Conservation (phyloP, 2,113 vertebrate species). For the Hyla sarda region DNA sequence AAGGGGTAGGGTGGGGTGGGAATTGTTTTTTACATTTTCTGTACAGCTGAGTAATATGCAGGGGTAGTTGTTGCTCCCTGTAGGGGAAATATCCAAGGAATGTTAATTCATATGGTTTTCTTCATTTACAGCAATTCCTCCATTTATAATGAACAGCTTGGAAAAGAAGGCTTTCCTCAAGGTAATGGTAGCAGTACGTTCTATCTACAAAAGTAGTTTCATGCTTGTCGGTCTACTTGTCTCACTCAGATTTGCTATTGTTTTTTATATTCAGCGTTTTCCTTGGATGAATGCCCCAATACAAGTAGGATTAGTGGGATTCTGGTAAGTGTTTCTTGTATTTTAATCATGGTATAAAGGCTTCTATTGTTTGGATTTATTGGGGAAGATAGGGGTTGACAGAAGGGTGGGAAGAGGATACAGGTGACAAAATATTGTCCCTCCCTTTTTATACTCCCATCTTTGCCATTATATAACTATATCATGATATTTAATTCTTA, state of each 20-base stretch:
- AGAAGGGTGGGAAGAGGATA: not conserved
- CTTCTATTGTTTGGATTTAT: not conserved
- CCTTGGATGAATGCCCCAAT: slow-evolving; percentile 99
- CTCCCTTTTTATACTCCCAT: too few relatives aligned
- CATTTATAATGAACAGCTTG: slow-evolving; percentile 95
- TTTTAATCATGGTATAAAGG: not conserved
- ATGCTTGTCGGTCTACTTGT: not conserved
- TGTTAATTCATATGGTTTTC: not conserved
- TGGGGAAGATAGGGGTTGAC: not conserved
- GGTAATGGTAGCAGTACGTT: slow-evolving; percentile 71
- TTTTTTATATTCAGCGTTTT: slow-evolving; percentile 76
- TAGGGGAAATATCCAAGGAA: not conserved
- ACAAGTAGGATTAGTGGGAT: slow-evolving; percentile 93
- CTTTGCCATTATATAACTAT: too few relatives aligned
- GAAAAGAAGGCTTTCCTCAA: slow-evolving; percentile 96
- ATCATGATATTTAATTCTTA: too few relatives aligned
- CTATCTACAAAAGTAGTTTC: not conserved
- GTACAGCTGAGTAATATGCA: not conserved
- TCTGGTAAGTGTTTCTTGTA: slow-evolving; percentile 85
- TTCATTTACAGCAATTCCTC: slow-evolving; percentile 85
- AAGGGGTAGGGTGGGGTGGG: not conserved
- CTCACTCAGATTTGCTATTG: not conserved
- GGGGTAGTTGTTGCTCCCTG: not conserved
- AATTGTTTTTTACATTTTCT: not conserved
- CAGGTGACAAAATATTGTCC: not conserved